Percentiles rank a stretch among this genome's conserved stretches.
These are phyloP conservation scores for Toxonevra muliebris DNA, from an alignment of 2,888 invertebrate species.

Conservation along the genomic window DNA sequence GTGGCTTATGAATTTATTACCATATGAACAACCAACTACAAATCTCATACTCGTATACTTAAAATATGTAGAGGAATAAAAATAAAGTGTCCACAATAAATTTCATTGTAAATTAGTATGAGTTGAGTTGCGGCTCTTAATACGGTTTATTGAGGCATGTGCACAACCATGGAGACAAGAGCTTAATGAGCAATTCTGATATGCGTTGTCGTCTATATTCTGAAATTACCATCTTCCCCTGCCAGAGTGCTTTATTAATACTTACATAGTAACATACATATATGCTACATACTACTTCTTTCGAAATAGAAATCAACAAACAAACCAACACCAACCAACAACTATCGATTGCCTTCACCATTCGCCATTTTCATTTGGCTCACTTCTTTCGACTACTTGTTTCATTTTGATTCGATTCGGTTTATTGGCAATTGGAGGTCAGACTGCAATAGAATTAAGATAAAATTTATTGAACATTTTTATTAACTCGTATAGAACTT, in stretches of 20 bases:
- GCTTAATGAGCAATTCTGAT: slow-evolving; percentile 20
- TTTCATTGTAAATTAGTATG: slow-evolving; percentile 13
- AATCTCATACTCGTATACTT: slow-evolving; percentile 15
- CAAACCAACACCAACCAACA: no score
- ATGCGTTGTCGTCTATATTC: no score
- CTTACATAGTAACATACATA: background rate
- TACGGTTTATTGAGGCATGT: background rate
- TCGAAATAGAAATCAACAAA: background rate
- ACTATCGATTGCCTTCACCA: no score
- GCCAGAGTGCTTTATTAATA: background rate
- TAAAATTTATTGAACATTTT: slow-evolving; percentile 53
- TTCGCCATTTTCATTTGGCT: no score
- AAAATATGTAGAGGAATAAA: background rate
- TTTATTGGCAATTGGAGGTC: slow-evolving; percentile 44
- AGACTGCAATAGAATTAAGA: slow-evolving; percentile 47
- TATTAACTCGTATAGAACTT: slow-evolving; percentile 14
- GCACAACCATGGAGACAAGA: slow-evolving; percentile 18
- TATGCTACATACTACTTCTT: background rate
- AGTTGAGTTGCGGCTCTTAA: background rate
- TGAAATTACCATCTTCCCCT: no score
- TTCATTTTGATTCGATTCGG: slow-evolving; percentile 13
- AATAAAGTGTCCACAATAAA: slow-evolving; percentile 19
- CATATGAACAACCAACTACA: slow-evolving; percentile 42
- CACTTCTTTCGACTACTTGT: background rate
- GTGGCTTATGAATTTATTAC: slow-evolving; percentile 54